Evolutionary conservation across 2,888 invertebrate species (phyloP).

Genomic region (Podabrus alpinus): DNA sequence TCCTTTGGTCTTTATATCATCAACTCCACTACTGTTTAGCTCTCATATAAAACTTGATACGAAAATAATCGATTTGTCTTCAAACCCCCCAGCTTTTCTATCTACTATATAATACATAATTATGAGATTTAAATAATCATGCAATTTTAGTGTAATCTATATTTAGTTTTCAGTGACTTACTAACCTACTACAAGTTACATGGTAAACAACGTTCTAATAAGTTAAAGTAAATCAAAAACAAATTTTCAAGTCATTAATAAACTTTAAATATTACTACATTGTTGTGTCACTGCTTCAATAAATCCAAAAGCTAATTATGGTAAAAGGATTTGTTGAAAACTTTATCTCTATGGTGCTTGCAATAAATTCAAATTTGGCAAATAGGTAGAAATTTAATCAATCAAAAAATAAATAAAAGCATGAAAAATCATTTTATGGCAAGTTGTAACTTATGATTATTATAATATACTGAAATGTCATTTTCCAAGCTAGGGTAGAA

Average conservation of each 20-base stretch:
- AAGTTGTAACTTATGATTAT: too few species aligned
- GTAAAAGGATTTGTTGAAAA: neutral
- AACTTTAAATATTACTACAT: neutral
- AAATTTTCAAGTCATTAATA: neutral
- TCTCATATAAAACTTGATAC: conserved; percentile 32
- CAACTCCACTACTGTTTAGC: conserved; percentile 37
- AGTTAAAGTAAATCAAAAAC: neutral
- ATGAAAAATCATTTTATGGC: too few species aligned
- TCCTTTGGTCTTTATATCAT: conserved; percentile 36
- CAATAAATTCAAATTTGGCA: neutral
- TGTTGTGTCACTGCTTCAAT: neutral
- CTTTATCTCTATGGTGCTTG: neutral
- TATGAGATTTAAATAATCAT: conserved; percentile 25
- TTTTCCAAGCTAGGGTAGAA: too few species aligned
- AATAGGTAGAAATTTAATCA: neutral
- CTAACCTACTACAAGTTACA: neutral
- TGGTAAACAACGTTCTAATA: neutral
- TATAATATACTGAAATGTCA: too few species aligned
- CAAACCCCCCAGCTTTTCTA: conserved; percentile 19
- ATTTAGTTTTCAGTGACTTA: neutral
- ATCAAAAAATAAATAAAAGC: too few species aligned
- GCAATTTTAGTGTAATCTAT: neutral
- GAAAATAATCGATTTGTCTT: conserved; percentile 38
- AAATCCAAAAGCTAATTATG: neutral
- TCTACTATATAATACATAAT: conserved; percentile 22